A percentile compares a stretch with the other conserved stretches of the same genome.
Evolutionary conservation across 2,797 vertebrate genomes (phyloP).

Genomic region (Tapirus indicus): DNA sequence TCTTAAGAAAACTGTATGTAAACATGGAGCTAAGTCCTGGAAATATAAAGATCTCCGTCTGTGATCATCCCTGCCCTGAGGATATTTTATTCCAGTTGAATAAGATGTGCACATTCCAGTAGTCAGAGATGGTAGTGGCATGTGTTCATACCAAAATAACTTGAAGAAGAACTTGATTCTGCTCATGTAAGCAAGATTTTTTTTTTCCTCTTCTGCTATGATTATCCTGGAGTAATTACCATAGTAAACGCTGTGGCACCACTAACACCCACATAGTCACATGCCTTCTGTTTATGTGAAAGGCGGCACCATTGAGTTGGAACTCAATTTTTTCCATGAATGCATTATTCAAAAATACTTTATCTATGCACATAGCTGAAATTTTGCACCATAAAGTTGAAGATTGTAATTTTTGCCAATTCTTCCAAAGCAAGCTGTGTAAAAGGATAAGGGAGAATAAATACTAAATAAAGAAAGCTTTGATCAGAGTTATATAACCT

Average conservation of each 20-base stretch:
- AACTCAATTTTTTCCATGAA: neutral
- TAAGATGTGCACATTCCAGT: neutral
- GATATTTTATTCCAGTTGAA: neutral
- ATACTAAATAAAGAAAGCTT: neutral
- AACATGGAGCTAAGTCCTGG: neutral
- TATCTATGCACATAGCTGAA: neutral
- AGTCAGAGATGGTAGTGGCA: neutral
- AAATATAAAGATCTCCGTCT: neutral
- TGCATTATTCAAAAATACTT: constrained; percentile 49
- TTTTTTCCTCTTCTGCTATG: neutral
- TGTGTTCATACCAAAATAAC: constrained; percentile 5
- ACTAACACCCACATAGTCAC: constrained; percentile 34
- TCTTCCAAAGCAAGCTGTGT: neutral
- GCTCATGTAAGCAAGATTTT: neutral
- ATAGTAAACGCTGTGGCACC: constrained; percentile 27
- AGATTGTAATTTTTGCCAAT: constrained; percentile 26
- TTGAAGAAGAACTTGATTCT: constrained; percentile 60
- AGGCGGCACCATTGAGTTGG: neutral
- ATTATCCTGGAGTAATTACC: constrained; percentile 57
- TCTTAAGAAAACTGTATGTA: neutral
- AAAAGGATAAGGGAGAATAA: neutral
- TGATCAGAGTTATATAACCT: neutral
- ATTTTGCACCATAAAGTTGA: neutral
- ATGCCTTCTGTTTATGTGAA: constrained; percentile 8
- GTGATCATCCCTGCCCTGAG: neutral